phyloP scores from a whole-genome alignment of 92 coral and sea anemone genomes.

The Heliopora coerulea region DNA sequence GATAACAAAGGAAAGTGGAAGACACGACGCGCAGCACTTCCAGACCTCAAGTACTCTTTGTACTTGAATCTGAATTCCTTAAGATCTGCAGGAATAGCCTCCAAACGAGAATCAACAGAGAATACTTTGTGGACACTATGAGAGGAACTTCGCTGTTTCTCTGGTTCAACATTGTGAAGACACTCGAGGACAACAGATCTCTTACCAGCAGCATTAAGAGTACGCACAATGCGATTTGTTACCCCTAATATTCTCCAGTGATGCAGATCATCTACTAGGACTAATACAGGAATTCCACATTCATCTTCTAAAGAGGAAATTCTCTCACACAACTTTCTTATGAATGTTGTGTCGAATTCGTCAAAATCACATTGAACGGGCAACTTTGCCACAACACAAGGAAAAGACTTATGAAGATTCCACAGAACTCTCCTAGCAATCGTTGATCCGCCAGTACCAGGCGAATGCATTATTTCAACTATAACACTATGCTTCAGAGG shows the following conservation, averaged over 20 bases:
- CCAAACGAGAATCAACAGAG: constrained; percentile 66
- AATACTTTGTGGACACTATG: constrained; percentile 57
- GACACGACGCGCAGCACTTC: constrained; percentile 58
- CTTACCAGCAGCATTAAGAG: constrained; percentile 59
- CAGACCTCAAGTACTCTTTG: constrained; percentile 43
- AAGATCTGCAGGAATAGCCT: constrained; percentile 67
- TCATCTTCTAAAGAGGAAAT: constrained; percentile 64
- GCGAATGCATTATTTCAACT: constrained; percentile 72
- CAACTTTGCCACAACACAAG: constrained; percentile 70
- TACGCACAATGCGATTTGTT: constrained; percentile 60
- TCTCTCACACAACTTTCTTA: constrained; percentile 57
- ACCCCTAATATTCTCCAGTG: constrained; percentile 54
- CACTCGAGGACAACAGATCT: constrained; percentile 71
- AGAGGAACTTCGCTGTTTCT: constrained; percentile 47
- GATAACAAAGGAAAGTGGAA: constrained; percentile 87
- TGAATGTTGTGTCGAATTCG: constrained; percentile 61
- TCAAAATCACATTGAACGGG: constrained; percentile 54
- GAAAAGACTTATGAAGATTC: constrained; percentile 76
- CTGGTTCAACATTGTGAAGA: constrained; percentile 36
- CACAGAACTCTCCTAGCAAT: constrained; percentile 86
- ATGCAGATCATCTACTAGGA: constrained; percentile 76
- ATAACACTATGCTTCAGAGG: constrained; percentile 57
- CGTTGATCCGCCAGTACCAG: constrained; percentile 89
- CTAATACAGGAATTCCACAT: constrained; percentile 64
- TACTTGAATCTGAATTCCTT: constrained; percentile 59